Evolutionary conservation across 2,797 vertebrate species (phyloP).

Genomic region (Hydrolagus colliei): DNA sequence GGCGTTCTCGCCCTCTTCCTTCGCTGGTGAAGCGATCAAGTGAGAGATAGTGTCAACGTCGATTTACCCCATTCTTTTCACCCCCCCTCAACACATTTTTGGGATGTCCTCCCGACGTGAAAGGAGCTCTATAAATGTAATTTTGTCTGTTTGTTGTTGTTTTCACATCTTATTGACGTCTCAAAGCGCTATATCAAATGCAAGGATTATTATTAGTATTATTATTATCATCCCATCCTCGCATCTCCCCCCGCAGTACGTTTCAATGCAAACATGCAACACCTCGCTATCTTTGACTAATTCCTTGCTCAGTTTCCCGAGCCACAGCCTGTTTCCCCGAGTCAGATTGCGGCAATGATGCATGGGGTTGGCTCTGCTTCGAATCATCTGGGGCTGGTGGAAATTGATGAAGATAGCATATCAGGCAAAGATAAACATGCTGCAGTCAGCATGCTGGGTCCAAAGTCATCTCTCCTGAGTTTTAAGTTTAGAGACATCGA

Average conservation of each 20-base stretch:
- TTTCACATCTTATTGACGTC: too few species aligned
- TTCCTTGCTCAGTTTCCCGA: constrained; percentile 60
- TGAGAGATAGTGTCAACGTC: constrained; percentile 9
- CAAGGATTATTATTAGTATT: too few species aligned
- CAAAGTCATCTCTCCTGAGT: constrained; percentile 47
- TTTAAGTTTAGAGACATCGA: constrained; percentile 46
- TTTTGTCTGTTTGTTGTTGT: too few species aligned
- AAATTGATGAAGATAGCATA: constrained; percentile 80
- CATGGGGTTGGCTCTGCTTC: constrained; percentile 66
- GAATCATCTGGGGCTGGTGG: constrained; percentile 66
- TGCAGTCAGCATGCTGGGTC: constrained; percentile 50
- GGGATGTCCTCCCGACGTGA: too few species aligned
- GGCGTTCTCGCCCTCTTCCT: background rate
- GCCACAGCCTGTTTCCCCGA: constrained; percentile 47
- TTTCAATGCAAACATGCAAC: constrained; percentile 85
- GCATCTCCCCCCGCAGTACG: constrained; percentile 61
- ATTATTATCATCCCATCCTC: too few species aligned
- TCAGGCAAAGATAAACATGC: constrained; percentile 72
- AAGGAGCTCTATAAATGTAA: too few species aligned
- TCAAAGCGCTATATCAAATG: too few species aligned
- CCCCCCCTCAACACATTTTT: too few species aligned
- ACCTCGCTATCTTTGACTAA: constrained; percentile 87
- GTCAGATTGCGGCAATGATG: constrained; percentile 62
- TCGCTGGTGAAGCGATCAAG: background rate
- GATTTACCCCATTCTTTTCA: constrained; percentile 20